phyloP scores from a whole-genome alignment of 30 jellyfish, hydroid and myxozoan genomes.

The Rhopilema esculentum region DNA sequence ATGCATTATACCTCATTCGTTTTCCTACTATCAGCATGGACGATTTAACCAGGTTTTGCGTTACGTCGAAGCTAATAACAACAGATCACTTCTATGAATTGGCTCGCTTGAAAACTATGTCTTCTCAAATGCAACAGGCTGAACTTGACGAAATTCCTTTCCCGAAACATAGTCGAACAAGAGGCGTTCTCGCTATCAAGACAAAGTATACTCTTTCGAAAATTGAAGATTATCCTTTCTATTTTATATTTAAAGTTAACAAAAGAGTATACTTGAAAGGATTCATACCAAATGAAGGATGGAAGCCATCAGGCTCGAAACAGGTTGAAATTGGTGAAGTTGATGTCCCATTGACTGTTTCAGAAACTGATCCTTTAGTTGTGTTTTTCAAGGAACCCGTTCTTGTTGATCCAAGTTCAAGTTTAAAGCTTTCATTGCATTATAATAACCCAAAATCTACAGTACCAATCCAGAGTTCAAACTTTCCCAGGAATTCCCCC shows the following conservation, averaged over 20 bases:
- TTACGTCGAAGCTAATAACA: constrained; percentile 10
- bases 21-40: not conserved
- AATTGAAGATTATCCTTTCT: no score
- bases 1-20: not conserved
- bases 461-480: no score
- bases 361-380: not conserved
- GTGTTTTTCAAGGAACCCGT: not conserved
- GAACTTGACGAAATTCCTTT: no score
- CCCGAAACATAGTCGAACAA: not conserved
- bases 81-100: not conserved
- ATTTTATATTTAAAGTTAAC: not conserved
- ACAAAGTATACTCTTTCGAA: not conserved
- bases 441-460: no score
- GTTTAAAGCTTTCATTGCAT: no score
- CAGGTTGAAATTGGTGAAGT: no score
- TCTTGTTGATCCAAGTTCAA: not conserved
- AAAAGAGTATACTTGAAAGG: not conserved
- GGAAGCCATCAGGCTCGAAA: no score
- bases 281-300: no score
- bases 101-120: not conserved
- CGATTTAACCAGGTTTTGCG: not conserved
- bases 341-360: no score
- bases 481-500: no score
- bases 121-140: no score
- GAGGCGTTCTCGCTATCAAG: not conserved